Evolutionary conservation across 2,113 vertebrate genomes (phyloP).

Genomic region (Sinocyclocheilus rhinocerous): DNA sequence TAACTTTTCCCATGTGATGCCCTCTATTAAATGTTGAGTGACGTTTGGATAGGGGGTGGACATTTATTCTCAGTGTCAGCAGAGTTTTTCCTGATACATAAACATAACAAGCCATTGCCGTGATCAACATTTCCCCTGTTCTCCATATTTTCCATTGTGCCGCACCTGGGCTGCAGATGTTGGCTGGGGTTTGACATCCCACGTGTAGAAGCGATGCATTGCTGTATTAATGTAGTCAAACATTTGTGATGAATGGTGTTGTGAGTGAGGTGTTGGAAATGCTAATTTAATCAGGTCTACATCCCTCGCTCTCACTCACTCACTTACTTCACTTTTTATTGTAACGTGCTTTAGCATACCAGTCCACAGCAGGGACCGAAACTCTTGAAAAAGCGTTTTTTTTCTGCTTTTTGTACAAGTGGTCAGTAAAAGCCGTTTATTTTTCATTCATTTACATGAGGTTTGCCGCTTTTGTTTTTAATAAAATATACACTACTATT

Average conservation of each 20-base stretch:
- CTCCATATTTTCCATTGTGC: constrained; percentile 26
- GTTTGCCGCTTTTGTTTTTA: neutral
- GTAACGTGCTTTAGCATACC: constrained; percentile 8
- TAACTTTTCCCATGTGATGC: constrained; percentile 27
- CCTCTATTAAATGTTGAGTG: constrained; percentile 37
- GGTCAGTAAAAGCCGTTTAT: constrained; percentile 6
- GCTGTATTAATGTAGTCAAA: constrained; percentile 67
- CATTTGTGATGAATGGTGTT: constrained; percentile 68
- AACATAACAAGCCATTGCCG: constrained; percentile 28
- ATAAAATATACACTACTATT: neutral
- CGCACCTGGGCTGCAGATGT: constrained; percentile 61
- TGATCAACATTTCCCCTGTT: neutral
- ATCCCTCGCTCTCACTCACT: constrained; percentile 10
- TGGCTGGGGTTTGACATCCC: constrained; percentile 32
- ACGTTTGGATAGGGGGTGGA: neutral
- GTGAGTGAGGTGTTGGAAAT: constrained; percentile 68
- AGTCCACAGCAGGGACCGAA: neutral
- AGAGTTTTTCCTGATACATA: constrained; percentile 31
- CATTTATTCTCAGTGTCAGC: constrained; percentile 27
- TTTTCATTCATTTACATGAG: neutral
- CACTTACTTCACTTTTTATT: constrained; percentile 12
- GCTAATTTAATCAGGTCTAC: constrained; percentile 76
- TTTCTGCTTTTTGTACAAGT: constrained; percentile 7
- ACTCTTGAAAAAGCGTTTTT: neutral
- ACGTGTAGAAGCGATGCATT: constrained; percentile 61